Conservation (phyloP, 2,113 vertebrate species). For the Bostrychus sinensis region DNA sequence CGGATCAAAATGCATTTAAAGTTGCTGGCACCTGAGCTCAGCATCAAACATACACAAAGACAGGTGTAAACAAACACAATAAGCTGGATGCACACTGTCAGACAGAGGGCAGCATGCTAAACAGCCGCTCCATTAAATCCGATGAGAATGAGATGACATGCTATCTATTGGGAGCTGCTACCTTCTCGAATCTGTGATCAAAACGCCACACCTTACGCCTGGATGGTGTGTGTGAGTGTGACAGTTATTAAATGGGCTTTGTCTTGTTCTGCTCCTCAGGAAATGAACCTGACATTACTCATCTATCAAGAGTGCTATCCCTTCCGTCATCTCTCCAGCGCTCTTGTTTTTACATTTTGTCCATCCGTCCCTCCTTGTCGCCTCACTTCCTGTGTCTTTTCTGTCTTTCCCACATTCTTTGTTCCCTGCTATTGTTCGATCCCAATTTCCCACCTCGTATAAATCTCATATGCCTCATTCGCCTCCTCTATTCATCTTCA, state of each 20-base stretch:
- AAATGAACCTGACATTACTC: slow-evolving; percentile 73
- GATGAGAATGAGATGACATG: slow-evolving; percentile 46
- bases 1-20: slow-evolving; percentile 53
- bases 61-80: background rate
- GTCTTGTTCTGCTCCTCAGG: slow-evolving; percentile 64
- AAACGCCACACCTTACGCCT: slow-evolving; percentile 33
- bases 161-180: slow-evolving; percentile 50
- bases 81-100: background rate
- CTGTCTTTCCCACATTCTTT: slow-evolving; percentile 1
- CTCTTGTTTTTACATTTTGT: slow-evolving; percentile 28
- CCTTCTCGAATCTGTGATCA: slow-evolving; percentile 44
- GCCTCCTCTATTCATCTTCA: slow-evolving; percentile 21
- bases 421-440: background rate
- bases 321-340: slow-evolving; percentile 32
- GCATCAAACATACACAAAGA: slow-evolving; percentile 8
- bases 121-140: slow-evolving; percentile 58
- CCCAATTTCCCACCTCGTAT: background rate
- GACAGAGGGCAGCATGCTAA: slow-evolving; percentile 50
- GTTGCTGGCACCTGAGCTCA: slow-evolving; percentile 50
- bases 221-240: slow-evolving; percentile 33
- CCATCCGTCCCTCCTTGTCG: slow-evolving; percentile 5
- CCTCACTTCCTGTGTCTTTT: background rate
- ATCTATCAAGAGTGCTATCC: slow-evolving; percentile 57
- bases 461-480: slow-evolving; percentile 10
- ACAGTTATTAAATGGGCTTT: slow-evolving; percentile 63